These are phyloP conservation scores for Drosophila sproati DNA, from an alignment of 1,140 invertebrate species.

Conservation along the genomic window DNA sequence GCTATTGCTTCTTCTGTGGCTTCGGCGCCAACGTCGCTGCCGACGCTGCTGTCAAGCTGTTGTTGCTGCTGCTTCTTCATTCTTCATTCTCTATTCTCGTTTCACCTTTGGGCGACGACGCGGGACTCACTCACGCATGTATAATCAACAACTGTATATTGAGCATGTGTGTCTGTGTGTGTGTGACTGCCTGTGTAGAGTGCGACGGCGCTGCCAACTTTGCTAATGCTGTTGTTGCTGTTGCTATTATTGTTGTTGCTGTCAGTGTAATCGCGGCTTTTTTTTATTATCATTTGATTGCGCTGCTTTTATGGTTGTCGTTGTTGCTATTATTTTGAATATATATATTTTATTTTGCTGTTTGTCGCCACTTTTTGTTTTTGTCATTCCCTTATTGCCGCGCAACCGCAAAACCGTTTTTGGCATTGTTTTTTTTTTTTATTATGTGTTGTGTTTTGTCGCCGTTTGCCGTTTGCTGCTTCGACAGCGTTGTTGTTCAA, in stretches of 20 bases:
- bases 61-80: conserved; percentile 33
- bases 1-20: conserved; percentile 74
- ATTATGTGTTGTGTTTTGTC: neutral
- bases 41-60: conserved; percentile 12
- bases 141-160: conserved; percentile 66
- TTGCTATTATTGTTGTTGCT: conserved; percentile 22
- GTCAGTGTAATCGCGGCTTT: conserved; percentile 74
- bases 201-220: conserved; percentile 21
- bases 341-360: conserved; percentile 2
- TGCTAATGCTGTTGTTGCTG: conserved; percentile 21
- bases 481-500: conserved; percentile 5
- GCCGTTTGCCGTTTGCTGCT: conserved; percentile 10
- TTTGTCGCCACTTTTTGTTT: conserved; percentile 63
- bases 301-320: conserved; percentile 69
- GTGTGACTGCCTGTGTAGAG: conserved; percentile 7
- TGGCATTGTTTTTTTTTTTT: conserved; percentile 38
- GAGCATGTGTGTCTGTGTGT: conserved; percentile 13
- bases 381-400: conserved; percentile 65
- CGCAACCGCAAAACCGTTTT: conserved; percentile 45
- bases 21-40: conserved; percentile 15
- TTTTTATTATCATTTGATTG: conserved; percentile 83
- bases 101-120: conserved; percentile 68
- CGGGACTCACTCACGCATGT: conserved; percentile 66
- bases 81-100: conserved; percentile 53
- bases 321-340: conserved; percentile 60